Conservation (phyloP, 2,113 vertebrate species). For the Nematolebias whitei region DNA sequence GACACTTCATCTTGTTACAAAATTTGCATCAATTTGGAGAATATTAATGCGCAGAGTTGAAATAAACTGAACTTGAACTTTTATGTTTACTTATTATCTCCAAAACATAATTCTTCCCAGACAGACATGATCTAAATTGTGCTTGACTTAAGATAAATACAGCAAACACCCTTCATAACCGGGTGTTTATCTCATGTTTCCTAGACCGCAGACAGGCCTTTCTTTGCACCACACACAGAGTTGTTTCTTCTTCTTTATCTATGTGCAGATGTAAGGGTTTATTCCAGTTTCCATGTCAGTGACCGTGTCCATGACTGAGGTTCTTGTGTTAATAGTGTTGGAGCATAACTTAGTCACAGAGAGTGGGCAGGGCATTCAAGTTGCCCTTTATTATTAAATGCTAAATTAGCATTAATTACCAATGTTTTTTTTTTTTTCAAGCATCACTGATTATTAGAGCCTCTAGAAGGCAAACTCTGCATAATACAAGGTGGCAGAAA, state of each 20-base stretch:
- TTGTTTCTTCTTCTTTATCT: slow-evolving; percentile 9
- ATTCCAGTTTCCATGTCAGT: background rate
- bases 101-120: slow-evolving; percentile 13
- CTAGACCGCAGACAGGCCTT: background rate
- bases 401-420: slow-evolving; percentile 65
- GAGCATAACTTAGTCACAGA: slow-evolving; percentile 43
- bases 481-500: slow-evolving; percentile 18
- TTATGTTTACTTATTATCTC: background rate
- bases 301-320: background rate
- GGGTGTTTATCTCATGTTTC: background rate
- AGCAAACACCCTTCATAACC: background rate
- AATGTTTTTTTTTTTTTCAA: slow-evolving; percentile 22
- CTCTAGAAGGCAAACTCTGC: slow-evolving; percentile 10
- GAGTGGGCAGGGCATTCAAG: slow-evolving; percentile 25
- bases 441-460: slow-evolving; percentile 46
- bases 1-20: background rate
- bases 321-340: slow-evolving; percentile 20
- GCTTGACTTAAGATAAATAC: background rate
- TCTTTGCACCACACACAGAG: background rate
- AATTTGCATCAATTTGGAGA: slow-evolving; percentile 6
- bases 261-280: background rate
- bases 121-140: slow-evolving; percentile 1
- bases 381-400: slow-evolving; percentile 68
- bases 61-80: background rate
- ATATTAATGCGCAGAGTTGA: background rate